Base-by-base conservation (phyloP, 1,140 invertebrate genomes). In the Eupeodes corollae region DNA sequence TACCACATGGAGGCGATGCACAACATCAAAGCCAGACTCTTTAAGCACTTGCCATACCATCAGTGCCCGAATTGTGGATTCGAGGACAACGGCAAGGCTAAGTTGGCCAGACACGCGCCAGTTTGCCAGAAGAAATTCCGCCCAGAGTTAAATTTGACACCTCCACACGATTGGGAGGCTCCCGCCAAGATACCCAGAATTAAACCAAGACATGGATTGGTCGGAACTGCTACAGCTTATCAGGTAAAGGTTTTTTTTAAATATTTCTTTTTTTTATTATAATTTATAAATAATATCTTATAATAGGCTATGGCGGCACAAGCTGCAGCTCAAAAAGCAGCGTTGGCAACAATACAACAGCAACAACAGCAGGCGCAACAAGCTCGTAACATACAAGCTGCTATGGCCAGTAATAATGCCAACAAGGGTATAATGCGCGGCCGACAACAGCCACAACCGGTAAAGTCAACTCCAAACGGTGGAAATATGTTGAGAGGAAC, bases 41-140 rank as follows among this genome's bases (percentile, higher is more conserved):
- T 93, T 55, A 76, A 86, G 46, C 88, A 89, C 9, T 82, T 86
- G 31, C 80, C 86, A 0, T 88, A 87, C 63, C 91, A 92, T 70
- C 88, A 94, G 57, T 97, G 92, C 68, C 82, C 88, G 0, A 88
- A 91, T 59, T 97, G 93, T 75, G 84, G 88, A 1, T 96, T 93
- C 61, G 92, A 96, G 66, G 89, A 93, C 57, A 92, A 91, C 62
- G 86, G 88, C 47, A 95, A 94, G 69, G 85, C 86, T n/a, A 93
- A 94, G 72, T 70, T 95, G 43, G 88, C 83, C 0, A 75, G 90
- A 14, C 93, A 96, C 73, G 76, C 86, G 49, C 75, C 86, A n/a
- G 82, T 88, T 5, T 97, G 93, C 71, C 76, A 80, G 14, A 92
- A 92, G 69, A 90, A 91, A 66, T 95, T 93, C 68, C 82, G 88